A percentile compares a stretch with the other conserved stretches of the same genome.
Evolutionary conservation across 2,888 invertebrate species (phyloP).

Genomic region (Thymelicus lineola): DNA sequence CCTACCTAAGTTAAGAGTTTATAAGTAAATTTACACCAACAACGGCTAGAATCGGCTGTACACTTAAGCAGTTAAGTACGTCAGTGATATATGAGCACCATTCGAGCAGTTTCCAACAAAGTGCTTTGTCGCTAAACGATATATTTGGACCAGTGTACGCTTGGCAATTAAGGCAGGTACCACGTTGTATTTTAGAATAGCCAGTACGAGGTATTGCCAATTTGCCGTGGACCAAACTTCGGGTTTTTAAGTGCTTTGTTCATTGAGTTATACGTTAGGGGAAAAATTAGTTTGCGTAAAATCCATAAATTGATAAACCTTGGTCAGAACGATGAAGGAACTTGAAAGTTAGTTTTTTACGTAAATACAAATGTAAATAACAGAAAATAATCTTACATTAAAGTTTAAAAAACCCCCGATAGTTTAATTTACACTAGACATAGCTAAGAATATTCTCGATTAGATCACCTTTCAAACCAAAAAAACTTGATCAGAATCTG

Average conservation of each 20-base stretch:
- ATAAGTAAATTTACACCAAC: conserved; percentile 36
- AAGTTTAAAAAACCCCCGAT: too few relatives aligned
- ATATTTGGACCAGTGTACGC: conserved; percentile 33
- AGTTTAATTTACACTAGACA: too few relatives aligned
- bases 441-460: too few relatives aligned
- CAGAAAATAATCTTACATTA: too few relatives aligned
- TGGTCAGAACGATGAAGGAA: too few relatives aligned
- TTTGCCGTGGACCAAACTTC: conserved; percentile 5
- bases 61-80: conserved; percentile 33
- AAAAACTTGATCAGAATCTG: too few relatives aligned
- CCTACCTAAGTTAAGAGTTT: conserved; percentile 32
- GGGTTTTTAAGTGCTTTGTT: conserved; percentile 2
- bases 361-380: too few relatives aligned
- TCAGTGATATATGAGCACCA: conserved; percentile 33
- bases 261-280: conserved; percentile 4
- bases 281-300: neutral
- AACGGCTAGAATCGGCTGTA: conserved; percentile 30
- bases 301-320: neutral
- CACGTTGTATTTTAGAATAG: conserved; percentile 26
- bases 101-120: conserved; percentile 32
- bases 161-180: conserved; percentile 28
- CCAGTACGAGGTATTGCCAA: conserved; percentile 10
- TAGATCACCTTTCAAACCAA: too few relatives aligned
- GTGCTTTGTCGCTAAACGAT: conserved; percentile 33
- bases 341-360: too few relatives aligned